Conservation (phyloP, 2,888 invertebrate species). For the Amblyjoppa proteus region DNA sequence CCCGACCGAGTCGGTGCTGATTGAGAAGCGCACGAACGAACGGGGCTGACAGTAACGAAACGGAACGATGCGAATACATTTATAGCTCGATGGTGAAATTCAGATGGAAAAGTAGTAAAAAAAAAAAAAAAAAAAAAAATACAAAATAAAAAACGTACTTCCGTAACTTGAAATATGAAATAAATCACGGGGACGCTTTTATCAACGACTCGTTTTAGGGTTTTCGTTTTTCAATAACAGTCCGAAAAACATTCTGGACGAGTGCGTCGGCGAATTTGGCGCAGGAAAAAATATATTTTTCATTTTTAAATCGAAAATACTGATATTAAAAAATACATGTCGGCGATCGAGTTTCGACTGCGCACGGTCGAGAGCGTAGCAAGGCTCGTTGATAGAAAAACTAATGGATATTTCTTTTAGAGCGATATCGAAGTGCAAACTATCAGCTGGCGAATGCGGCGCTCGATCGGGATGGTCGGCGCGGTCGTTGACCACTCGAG, state of each 20-base stretch:
- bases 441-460: neutral
- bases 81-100: neutral
- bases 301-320: neutral
- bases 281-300: neutral
- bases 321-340: neutral
- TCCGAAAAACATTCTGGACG: neutral
- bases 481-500: neutral
- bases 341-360: neutral
- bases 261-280: neutral
- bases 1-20: neutral
- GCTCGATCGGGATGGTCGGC: neutral
- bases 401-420: neutral
- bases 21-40: neutral
- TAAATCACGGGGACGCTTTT: neutral
- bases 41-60: conserved; percentile 1
- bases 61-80: neutral
- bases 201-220: neutral
- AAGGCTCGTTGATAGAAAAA: neutral
- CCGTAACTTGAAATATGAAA: neutral
- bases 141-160: too few species aligned
- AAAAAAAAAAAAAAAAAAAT: too few species aligned
- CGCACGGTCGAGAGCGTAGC: neutral
- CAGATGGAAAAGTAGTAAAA: neutral
- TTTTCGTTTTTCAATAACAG: neutral
- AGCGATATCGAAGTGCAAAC: conserved; percentile 9